Evolutionary conservation across 2,113 vertebrate genomes (phyloP).

Genomic region (Alexandromys fortis): DNA sequence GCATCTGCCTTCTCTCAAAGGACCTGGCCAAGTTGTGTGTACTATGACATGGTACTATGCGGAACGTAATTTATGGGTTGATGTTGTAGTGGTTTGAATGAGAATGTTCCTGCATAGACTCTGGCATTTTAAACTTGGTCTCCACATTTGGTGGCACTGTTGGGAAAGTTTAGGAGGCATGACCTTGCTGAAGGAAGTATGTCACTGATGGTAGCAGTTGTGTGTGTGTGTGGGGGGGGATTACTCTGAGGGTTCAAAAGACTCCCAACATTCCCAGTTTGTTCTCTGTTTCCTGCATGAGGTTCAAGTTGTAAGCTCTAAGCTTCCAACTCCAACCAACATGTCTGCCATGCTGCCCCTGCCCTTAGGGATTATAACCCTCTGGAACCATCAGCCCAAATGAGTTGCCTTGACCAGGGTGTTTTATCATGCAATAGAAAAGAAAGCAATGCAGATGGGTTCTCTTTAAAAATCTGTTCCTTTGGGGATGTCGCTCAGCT

Average conservation of each 20-base stretch:
- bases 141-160: background rate
- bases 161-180: background rate
- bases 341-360: background rate
- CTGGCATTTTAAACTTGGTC: background rate
- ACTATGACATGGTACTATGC: accelerated
- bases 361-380: background rate
- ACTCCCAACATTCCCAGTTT: background rate
- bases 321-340: background rate
- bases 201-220: background rate
- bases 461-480: background rate
- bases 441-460: too few species aligned
- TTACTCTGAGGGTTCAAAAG: background rate
- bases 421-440: background rate
- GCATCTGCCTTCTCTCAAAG: background rate
- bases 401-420: background rate
- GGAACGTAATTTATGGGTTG: background rate
- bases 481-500: background rate
- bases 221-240: too few species aligned
- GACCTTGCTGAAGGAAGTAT: background rate
- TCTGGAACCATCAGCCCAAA: background rate
- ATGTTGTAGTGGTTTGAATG: background rate
- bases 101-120: background rate
- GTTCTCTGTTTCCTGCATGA: background rate
- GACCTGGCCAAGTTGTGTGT: background rate
- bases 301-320: background rate